These are phyloP conservation scores for Papilio helenus DNA, from an alignment of 1,140 invertebrate species.

Conservation along the genomic window DNA sequence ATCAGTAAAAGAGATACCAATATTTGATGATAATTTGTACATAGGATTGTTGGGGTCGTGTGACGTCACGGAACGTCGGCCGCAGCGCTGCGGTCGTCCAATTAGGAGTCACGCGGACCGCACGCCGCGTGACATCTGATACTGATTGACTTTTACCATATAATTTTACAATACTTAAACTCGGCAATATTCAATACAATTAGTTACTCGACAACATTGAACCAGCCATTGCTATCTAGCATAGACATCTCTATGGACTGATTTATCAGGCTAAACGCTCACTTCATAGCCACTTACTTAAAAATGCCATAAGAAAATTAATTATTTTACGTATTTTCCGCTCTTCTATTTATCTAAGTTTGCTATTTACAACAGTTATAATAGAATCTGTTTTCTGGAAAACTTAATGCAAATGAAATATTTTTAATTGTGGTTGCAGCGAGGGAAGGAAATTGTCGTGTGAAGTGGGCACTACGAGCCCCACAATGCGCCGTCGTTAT, in stretches of 20 bases:
- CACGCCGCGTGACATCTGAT: neutral
- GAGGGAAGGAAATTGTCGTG: neutral
- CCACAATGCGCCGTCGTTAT: neutral
- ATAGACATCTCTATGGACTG: no score
- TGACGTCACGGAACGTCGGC: neutral
- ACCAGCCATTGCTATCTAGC: no score
- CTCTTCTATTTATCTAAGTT: no score
- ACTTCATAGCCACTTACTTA: no score
- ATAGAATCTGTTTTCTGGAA: neutral
- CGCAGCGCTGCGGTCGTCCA: neutral
- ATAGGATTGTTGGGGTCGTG: neutral
- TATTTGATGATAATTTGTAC: neutral
- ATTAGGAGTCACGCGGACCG: neutral
- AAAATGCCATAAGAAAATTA: no score
- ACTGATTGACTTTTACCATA: constrained; percentile 10
- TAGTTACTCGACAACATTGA: no score
- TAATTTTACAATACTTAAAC: neutral
- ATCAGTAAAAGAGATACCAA: neutral
- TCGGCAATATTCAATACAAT: no score
- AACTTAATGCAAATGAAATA: neutral
- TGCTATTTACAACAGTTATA: neutral
- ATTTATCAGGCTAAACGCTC: no score
- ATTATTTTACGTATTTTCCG: no score
- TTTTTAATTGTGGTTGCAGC: neutral
- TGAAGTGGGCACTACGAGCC: constrained; percentile 13